phyloP scores from a whole-genome alignment of 2,888 invertebrate genomes.

The Chloroclystis v-ata region DNA sequence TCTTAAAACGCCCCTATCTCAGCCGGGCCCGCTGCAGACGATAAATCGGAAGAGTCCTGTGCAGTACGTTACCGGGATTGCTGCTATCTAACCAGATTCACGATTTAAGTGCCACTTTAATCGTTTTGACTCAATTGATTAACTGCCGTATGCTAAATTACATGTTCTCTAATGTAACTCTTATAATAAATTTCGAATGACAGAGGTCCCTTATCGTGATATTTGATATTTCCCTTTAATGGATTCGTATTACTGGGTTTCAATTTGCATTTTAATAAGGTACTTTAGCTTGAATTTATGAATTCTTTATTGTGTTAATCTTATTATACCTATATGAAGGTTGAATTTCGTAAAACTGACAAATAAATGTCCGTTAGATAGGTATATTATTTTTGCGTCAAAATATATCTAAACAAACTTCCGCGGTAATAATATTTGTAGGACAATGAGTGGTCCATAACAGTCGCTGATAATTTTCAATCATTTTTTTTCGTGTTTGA shows the following conservation, averaged over 20 bases:
- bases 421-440: too few relatives aligned
- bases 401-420: too few relatives aligned
- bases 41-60: conserved; percentile 56
- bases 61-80: conserved; percentile 61
- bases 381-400: too few relatives aligned
- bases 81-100: conserved; percentile 65
- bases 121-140: conserved; percentile 61
- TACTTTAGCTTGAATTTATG: conserved; percentile 35
- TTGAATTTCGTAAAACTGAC: too few relatives aligned
- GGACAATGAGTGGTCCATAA: too few relatives aligned
- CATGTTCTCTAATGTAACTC: conserved; percentile 28
- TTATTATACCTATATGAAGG: too few relatives aligned
- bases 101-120: conserved; percentile 60
- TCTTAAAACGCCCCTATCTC: conserved; percentile 41
- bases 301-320: conserved; percentile 5
- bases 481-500: too few relatives aligned
- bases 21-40: conserved; percentile 35
- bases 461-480: too few relatives aligned
- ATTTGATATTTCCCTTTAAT: conserved; percentile 61
- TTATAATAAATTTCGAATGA: conserved; percentile 49
- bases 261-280: conserved; percentile 53
- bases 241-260: conserved; percentile 55
- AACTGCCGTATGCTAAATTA: conserved; percentile 32
- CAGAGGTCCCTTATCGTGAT: conserved; percentile 47
- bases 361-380: too few relatives aligned